Conservation (phyloP, 2,113 vertebrate species). For the Hirundichthys speculiger region DNA sequence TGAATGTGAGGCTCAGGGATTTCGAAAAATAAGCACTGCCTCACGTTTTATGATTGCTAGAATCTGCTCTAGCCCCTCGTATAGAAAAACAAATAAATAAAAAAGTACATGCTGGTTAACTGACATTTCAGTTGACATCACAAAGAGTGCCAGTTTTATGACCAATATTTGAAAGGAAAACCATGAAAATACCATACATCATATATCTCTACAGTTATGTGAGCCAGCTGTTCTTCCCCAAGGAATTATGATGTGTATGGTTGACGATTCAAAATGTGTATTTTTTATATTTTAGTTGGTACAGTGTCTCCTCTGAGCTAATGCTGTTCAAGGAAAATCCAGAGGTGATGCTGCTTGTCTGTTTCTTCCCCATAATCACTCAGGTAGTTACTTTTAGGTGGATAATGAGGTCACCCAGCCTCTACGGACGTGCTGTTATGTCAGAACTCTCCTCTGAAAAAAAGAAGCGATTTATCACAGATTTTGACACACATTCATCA, state of each 20-base stretch:
- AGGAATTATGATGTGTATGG: slow-evolving; percentile 16
- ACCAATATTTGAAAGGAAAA: no score
- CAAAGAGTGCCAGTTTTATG: background rate
- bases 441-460: no score
- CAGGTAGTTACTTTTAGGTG: slow-evolving; percentile 21
- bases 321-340: slow-evolving; percentile 21
- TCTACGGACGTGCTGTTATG: no score
- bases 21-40: no score
- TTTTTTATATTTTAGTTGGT: slow-evolving; percentile 31
- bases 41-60: no score
- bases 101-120: no score
- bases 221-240: slow-evolving; percentile 32
- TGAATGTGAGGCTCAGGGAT: no score
- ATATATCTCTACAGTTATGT: slow-evolving; percentile 7
- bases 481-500: no score
- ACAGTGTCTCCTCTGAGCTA: slow-evolving; percentile 11
- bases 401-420: slow-evolving; percentile 21
- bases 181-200: background rate
- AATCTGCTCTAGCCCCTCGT: no score
- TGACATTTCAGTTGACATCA: background rate
- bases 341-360: slow-evolving; percentile 7
- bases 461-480: no score
- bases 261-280: slow-evolving; percentile 41
- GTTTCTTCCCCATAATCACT: no score
- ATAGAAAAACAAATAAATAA: no score